Conservation (phyloP, 2,888 invertebrate genomes). For the Galerucella nymphaeae region DNA sequence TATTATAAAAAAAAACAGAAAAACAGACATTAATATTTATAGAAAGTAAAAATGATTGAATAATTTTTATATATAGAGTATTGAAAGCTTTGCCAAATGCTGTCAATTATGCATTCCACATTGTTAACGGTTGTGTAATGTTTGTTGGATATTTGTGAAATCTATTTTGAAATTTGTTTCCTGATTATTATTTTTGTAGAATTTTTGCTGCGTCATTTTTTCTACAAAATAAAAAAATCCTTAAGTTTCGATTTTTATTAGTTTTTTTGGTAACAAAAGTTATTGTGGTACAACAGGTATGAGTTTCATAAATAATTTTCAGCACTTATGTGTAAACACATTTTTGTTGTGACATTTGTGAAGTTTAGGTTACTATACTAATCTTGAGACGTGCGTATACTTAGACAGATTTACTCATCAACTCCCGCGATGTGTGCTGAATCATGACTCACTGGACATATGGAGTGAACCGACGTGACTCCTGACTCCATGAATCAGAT, state of each 20-base stretch:
- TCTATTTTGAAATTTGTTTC: constrained; percentile 1
- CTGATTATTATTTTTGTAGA: constrained; percentile 17
- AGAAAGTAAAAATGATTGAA: too few species aligned
- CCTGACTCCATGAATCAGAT: too few species aligned
- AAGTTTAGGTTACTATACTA: neutral
- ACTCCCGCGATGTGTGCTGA: too few species aligned
- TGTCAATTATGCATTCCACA: neutral
- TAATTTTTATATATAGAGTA: too few species aligned
- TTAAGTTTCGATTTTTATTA: neutral
- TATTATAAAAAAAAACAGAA: too few species aligned
- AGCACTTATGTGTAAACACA: neutral
- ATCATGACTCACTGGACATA: too few species aligned
- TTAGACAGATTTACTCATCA: too few species aligned
- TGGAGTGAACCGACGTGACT: too few species aligned
- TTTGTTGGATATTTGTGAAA: neutral
- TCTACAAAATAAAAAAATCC: constrained; percentile 1
- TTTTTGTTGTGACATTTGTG: neutral
- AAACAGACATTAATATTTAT: too few species aligned
- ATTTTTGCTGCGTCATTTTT: neutral
- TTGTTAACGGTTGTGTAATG: neutral
- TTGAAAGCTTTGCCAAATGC: neutral
- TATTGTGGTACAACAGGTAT: neutral
- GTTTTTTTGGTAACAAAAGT: neutral
- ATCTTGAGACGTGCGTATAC: too few species aligned
- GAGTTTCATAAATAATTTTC: neutral